A percentile compares a stretch with the other conserved stretches of the same genome.
These are phyloP conservation scores for Mycetomoellerius zeteki DNA, from an alignment of 1,140 invertebrate genomes.

Conservation along the genomic window DNA sequence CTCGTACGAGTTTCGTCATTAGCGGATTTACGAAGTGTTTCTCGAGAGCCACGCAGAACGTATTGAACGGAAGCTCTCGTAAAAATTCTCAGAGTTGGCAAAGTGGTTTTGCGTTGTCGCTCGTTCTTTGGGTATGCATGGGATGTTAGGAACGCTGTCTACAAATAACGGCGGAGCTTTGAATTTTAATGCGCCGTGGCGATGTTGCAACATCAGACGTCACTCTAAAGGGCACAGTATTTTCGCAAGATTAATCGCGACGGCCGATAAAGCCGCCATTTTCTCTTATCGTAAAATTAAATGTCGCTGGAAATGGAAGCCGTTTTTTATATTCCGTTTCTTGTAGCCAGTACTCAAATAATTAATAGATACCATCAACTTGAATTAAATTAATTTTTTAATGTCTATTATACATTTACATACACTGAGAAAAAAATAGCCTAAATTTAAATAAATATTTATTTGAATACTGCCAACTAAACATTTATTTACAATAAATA, in stretches of 20 bases:
- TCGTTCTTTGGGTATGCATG: background rate
- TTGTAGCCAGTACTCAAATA: background rate
- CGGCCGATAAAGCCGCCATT: background rate
- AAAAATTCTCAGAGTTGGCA: slow-evolving; percentile 47
- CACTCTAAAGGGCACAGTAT: background rate
- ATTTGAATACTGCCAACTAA: no score
- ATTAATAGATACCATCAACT: background rate
- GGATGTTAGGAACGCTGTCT: slow-evolving; percentile 1
- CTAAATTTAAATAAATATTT: no score
- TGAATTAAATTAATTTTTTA: slow-evolving; percentile 2
- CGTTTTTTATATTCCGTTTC: background rate
- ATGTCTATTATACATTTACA: no score
- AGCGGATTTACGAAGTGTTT: slow-evolving; percentile 23
- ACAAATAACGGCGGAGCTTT: slow-evolving; percentile 48
- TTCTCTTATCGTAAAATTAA: slow-evolving; percentile 25
- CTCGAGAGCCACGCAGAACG: background rate
- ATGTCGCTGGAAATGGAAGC: background rate
- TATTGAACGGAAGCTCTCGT: slow-evolving; percentile 39
- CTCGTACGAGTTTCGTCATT: slow-evolving; percentile 43
- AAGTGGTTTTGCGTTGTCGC: slow-evolving; percentile 29
- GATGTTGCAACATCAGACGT: slow-evolving; percentile 28
- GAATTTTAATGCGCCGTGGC: slow-evolving; percentile 53
- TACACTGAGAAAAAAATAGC: no score
- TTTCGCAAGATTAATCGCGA: slow-evolving; percentile 41
- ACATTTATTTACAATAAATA: no score